Evolutionary conservation across 2,113 vertebrate species (phyloP), one percentile per base, ranked within the genome.

Genomic region (Bubo bubo): DNA sequence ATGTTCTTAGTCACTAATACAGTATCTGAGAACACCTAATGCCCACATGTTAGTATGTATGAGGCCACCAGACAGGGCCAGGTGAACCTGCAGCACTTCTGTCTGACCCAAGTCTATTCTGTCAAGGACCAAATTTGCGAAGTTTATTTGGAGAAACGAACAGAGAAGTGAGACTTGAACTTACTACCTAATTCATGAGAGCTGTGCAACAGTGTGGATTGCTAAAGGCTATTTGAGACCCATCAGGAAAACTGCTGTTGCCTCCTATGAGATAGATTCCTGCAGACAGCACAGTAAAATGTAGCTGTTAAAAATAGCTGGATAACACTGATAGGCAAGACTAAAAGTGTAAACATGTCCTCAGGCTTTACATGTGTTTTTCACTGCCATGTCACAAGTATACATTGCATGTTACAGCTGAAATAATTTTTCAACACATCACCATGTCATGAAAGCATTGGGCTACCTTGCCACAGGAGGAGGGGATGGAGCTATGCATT

Each of bases 31-130:
- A 90, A 75, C 58, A 71, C 28, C 12, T 49, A 20, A 50, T 83
- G 86, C 45, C 91, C 56, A 50, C 26, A 4, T 13, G 59, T 93
- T 67, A 50, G 73, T 58, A 86, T 39, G 37, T 41, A 66, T 39
- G 39, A 95, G 68, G 88, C 86, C 92, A 83, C 39, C 80, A 95
- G 95, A 53, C 68, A 86, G 83, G 66, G 68, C 76, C 86, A 95
- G 76, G 37, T 73, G 64, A 86, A 90, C 47, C 47, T 79, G 63
- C 30, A 88, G 81, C 74, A 74, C 27, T 80, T 83, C 56, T 63
- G 39, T 56, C 68, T 82, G 60, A 91, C 79, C 64, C 35, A 66
- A 50, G n/a, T 6, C 72, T 87, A 5, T 41, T 63, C 64, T 86
- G 32, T 52, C 24, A 88, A 63, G 34, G 32, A 75, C 74, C 59